Conservation (phyloP, 30 jellyfish, hydroid and myxozoan genomes). For the Turritopsis dohrnii region DNA sequence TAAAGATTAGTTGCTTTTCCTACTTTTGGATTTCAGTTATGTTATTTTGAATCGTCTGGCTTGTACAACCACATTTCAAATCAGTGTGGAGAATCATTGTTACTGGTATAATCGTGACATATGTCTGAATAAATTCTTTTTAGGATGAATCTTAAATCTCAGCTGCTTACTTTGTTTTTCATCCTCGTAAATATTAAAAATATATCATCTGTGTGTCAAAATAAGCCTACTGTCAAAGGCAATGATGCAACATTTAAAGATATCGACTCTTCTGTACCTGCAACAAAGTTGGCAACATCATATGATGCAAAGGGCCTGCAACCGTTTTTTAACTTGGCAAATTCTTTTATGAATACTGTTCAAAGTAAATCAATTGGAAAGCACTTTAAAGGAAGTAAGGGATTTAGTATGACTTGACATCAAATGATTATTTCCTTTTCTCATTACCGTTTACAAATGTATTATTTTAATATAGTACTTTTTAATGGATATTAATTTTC, state of each 20-base stretch:
- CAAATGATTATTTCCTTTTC: not conserved
- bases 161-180: not conserved
- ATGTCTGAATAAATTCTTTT: too few relatives aligned
- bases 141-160: not conserved
- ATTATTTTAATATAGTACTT: not conserved
- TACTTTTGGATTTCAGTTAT: too few relatives aligned
- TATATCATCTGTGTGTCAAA: not conserved
- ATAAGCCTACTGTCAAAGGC: not conserved
- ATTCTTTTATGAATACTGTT: slow-evolving; percentile 89
- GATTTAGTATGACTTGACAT: too few relatives aligned
- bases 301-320: slow-evolving; percentile 71
- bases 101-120: too few relatives aligned
- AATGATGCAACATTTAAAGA: slow-evolving; percentile 53
- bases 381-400: slow-evolving; percentile 36
- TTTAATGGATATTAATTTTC: too few relatives aligned
- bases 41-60: too few relatives aligned
- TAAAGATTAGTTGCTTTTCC: too few relatives aligned
- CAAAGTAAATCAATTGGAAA: slow-evolving; percentile 32
- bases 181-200: not conserved
- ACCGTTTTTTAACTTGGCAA: slow-evolving; percentile 72
- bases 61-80: too few relatives aligned
- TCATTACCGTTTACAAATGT: not conserved
- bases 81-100: too few relatives aligned
- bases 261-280: slow-evolving; percentile 25
- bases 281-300: slow-evolving; percentile 42